These are phyloP conservation scores for Psittacula echo DNA, from an alignment of 2,797 vertebrate genomes.

Conservation along the genomic window DNA sequence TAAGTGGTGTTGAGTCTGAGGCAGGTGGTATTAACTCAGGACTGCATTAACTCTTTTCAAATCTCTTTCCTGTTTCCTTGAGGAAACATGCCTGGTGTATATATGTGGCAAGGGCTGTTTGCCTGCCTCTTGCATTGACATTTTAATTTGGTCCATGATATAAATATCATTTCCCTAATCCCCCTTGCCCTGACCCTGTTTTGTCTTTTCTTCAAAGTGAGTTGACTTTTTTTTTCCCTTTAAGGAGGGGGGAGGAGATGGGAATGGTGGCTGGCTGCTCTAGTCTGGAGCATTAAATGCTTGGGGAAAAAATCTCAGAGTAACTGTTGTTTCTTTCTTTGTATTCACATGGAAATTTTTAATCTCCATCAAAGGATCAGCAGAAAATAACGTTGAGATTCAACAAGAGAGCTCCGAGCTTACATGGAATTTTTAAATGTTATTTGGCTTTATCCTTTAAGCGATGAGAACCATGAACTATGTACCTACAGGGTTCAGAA, in stretches of 20 bases:
- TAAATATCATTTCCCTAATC: slow-evolving; percentile 86
- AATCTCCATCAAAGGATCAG: slow-evolving; percentile 87
- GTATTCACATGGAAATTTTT: slow-evolving; percentile 97
- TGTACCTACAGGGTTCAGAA: slow-evolving; percentile 74
- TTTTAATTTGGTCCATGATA: slow-evolving; percentile 82
- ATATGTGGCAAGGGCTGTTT: slow-evolving; percentile 69
- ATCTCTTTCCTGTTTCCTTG: slow-evolving; percentile 68
- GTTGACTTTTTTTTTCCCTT: slow-evolving; percentile 73
- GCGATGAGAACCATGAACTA: slow-evolving; percentile 75
- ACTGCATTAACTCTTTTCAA: slow-evolving; percentile 70
- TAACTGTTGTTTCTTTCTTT: slow-evolving; percentile 91
- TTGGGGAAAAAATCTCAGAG: slow-evolving; percentile 82
- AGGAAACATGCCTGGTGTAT: slow-evolving; percentile 67
- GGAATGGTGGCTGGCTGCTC: slow-evolving; percentile 63
- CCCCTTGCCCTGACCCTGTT: slow-evolving; percentile 74
- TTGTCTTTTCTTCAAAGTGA: slow-evolving; percentile 80
- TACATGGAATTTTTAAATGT: slow-evolving; percentile 79
- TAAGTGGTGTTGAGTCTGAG: slow-evolving; percentile 76
- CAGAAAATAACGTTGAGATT: slow-evolving; percentile 78
- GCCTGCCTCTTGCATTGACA: slow-evolving; percentile 74
- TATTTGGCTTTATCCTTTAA: slow-evolving; percentile 81
- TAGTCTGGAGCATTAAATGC: slow-evolving; percentile 70
- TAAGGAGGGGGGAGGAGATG: slow-evolving; percentile 52
- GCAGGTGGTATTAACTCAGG: slow-evolving; percentile 76
- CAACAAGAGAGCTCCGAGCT: slow-evolving; percentile 77